Base-by-base conservation (phyloP, 2,113 vertebrate species). In the Zapus hudsonius region DNA sequence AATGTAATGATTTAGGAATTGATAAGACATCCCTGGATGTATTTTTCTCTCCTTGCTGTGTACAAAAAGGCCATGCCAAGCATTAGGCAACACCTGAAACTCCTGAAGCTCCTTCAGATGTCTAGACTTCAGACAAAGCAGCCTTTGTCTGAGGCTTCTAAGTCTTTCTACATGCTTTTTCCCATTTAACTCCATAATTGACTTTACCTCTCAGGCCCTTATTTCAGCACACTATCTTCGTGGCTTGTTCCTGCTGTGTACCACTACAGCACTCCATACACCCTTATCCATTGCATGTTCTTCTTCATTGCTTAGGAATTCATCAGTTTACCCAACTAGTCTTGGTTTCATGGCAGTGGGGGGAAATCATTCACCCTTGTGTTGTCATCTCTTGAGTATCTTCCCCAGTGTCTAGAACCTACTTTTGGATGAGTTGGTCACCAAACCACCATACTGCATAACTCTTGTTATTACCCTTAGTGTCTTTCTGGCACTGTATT, bases 21-120 rank as follows among this genome's bases (percentile, higher is more conserved):
- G 25, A 74, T 55, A 25, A 42, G 38, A 86, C 7, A 61, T 44
- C 7, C 36, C n/a, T 47, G 38, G 44, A 17, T n/a, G 72, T 22
- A 73, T 86, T 94, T 93, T 79, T 47, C 69, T 64, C 38, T 38
- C 83, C 38, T 82, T 20, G 7, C 86, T 86, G 69, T 31, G 87
- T 89, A 27, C 73, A 29, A 80, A 87, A 87, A 76, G 74, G 64
- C 75, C 42, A 74, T 1, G 1, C 23, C 38, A 80, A 31, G 33
- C 10, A 90, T 40, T 76, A 47, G 70, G 61, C 25, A 84, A 73
- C 10, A 81, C 47, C 23, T 13, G 29, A 75, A 85, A 73, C 10
- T 84, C 47, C 23, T 13, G 29, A 75, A 85, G 64, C 36, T 55
- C 40, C 40, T 59, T 84, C 9, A 40, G 36, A 69, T 55, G 10